Conservation (phyloP, 2,888 invertebrate species). For the Amphipyra berbera region DNA sequence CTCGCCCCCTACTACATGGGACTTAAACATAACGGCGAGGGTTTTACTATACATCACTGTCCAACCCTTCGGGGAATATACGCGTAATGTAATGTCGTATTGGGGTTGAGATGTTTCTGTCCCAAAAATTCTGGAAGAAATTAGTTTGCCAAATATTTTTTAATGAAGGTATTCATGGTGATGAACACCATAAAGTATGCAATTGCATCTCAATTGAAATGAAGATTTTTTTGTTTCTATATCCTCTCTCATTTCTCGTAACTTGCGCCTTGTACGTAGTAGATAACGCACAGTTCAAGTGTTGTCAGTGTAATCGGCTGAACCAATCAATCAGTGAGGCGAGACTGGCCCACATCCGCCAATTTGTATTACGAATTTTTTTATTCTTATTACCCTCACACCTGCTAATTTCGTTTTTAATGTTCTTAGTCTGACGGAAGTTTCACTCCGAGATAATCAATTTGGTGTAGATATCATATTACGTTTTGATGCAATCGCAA, state of each 20-base stretch:
- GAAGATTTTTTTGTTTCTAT: background rate
- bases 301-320: constrained; percentile 42
- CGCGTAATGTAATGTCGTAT: too few relatives aligned
- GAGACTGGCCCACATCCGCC: constrained; percentile 64
- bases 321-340: constrained; percentile 65
- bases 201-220: background rate
- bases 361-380: constrained; percentile 53
- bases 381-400: constrained; percentile 38
- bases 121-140: too few relatives aligned
- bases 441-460: constrained; percentile 46
- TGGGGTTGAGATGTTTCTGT: too few relatives aligned
- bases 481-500: constrained; percentile 38
- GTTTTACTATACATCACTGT: too few relatives aligned
- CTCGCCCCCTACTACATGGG: too few relatives aligned
- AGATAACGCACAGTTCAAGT: constrained; percentile 49
- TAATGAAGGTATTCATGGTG: too few relatives aligned
- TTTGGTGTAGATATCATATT: constrained; percentile 37
- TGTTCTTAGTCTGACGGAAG: constrained; percentile 37
- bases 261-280: constrained; percentile 25
- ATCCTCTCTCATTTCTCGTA: constrained; percentile 15
- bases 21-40: too few relatives aligned
- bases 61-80: too few relatives aligned
- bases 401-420: constrained; percentile 42
- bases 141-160: too few relatives aligned
- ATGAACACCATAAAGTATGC: background rate